These are phyloP conservation scores for Nomada fabriciana DNA, from an alignment of 2,888 invertebrate species.

Conservation along the genomic window DNA sequence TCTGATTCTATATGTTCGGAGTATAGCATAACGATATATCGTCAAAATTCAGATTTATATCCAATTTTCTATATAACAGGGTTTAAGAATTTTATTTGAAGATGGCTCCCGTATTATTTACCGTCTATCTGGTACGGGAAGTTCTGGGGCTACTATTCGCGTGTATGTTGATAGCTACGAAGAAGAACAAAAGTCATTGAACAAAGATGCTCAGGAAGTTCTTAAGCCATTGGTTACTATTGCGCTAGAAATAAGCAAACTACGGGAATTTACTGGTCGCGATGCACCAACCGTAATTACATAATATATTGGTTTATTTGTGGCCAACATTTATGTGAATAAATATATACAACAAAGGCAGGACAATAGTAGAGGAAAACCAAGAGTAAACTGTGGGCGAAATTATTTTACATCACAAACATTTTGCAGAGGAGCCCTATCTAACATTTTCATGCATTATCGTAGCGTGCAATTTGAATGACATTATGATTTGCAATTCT, in stretches of 20 bases:
- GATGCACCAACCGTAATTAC: constrained; percentile 98
- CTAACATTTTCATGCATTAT: constrained; percentile 12
- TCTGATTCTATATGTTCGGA: neutral
- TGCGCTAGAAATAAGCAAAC: constrained; percentile 93
- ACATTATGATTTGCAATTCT: constrained; percentile 13
- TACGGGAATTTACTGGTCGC: constrained; percentile 94
- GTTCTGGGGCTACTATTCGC: constrained; percentile 98
- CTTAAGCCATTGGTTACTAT: constrained; percentile 95
- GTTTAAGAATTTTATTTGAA: constrained; percentile 96
- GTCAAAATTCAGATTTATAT: constrained; percentile 6
- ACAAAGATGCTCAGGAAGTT: constrained; percentile 86
- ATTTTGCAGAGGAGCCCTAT: neutral
- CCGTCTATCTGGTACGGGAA: constrained; percentile 98
- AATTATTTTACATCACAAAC: constrained; percentile 11
- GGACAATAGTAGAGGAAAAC: neutral
- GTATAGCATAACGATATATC: neutral
- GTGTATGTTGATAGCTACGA: constrained; percentile 98
- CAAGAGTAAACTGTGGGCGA: neutral
- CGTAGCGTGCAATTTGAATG: neutral
- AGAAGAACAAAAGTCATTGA: constrained; percentile 84
- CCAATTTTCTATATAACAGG: constrained; percentile 86
- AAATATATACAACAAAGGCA: neutral
- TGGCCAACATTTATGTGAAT: constrained; percentile 27
- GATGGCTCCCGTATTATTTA: constrained; percentile 97
- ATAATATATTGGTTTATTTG: constrained; percentile 26